A percentile compares a stretch with the other conserved stretches of the same genome.
Conservation (phyloP, 2,888 invertebrate species). For the Ornithoptera priamus region DNA sequence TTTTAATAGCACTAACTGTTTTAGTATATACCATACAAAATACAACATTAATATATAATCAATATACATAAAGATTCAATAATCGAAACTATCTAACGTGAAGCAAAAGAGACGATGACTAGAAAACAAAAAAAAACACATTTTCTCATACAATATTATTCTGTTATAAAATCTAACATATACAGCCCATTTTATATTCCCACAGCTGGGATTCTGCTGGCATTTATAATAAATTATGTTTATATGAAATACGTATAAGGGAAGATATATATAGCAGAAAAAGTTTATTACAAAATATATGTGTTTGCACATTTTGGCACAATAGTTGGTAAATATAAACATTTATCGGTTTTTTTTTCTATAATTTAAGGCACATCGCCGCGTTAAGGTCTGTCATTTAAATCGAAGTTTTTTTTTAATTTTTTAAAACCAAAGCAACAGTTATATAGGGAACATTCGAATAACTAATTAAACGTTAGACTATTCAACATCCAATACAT, state of each 20-base stretch:
- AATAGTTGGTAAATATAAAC: slow-evolving; percentile 36
- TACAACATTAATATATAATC: slow-evolving; percentile 62
- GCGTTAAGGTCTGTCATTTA: background rate
- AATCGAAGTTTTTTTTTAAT: background rate
- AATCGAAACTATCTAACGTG: slow-evolving; percentile 36
- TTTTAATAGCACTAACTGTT: slow-evolving; percentile 68
- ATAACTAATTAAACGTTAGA: background rate
- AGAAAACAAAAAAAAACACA: slow-evolving; percentile 32
- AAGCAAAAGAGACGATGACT: slow-evolving; percentile 38
- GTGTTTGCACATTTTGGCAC: slow-evolving; percentile 52
- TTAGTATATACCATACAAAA: slow-evolving; percentile 68
- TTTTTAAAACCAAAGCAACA: slow-evolving; percentile 4
- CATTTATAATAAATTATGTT: slow-evolving; percentile 22
- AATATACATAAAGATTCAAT: slow-evolving; percentile 38
- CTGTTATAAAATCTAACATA: slow-evolving; percentile 10
- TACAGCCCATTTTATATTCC: background rate
- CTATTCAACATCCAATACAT: too few species aligned
- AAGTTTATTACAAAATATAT: slow-evolving; percentile 30
- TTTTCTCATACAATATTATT: slow-evolving; percentile 29
- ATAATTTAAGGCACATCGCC: slow-evolving; percentile 66
- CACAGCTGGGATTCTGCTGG: too few species aligned
- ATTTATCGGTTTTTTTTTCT: slow-evolving; percentile 31
- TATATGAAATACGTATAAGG: slow-evolving; percentile 10
- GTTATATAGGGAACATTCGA: background rate
- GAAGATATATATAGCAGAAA: slow-evolving; percentile 16